Base-by-base conservation (phyloP, 2,797 vertebrate species). In the Streptopelia turtur region DNA sequence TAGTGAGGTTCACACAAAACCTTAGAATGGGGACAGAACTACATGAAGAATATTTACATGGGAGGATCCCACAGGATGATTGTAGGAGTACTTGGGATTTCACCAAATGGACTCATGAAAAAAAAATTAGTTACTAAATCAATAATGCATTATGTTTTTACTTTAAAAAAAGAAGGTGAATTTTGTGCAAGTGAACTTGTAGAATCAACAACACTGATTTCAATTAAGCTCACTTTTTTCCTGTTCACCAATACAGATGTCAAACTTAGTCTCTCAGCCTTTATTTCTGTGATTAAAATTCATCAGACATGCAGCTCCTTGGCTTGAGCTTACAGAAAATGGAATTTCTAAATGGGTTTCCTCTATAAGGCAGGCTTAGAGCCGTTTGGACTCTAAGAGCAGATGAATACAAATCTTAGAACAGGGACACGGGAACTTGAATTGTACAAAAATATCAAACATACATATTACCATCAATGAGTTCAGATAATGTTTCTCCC, bases 201-300 rank as follows among this genome's bases (percentile, higher is more conserved):
- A 11, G 6, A 86, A 89, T 39, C 18, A 70, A 56, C n/a, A 89
- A 17, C 45, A 69, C 11, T 47, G 23, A 47, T 71, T 94, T 93
- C 20, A 55, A 5, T n/a, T 57, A 77, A 76, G 30, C 9, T 53
- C 21, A 23, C 20, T 63, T 47, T 81, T 89, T 69, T 23, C 15
- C 4, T 66, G 9, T 84, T 77, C 28, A 63, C 33, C 45, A 70
- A 11, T 75, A 81, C 39, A 52, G 30, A 88, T 90, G n/a, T 80
- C 39, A 56, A 39, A 45, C 22, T 49, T 61, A 76, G 20, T 71
- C 45, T 90, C 77, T 63, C n/a, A 57, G 64, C 24, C 72, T 30
- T 76, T 82, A 70, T 80, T 92, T 77, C 30, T 91, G 30, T 87
- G 55, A 74, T 83, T 93, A 92, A 94, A 91, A 88, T 92, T 71